A percentile compares a stretch with the other conserved stretches of the same genome.
Evolutionary conservation across 2,797 vertebrate species (phyloP).

Genomic region (Epinephelus malabaricus): DNA sequence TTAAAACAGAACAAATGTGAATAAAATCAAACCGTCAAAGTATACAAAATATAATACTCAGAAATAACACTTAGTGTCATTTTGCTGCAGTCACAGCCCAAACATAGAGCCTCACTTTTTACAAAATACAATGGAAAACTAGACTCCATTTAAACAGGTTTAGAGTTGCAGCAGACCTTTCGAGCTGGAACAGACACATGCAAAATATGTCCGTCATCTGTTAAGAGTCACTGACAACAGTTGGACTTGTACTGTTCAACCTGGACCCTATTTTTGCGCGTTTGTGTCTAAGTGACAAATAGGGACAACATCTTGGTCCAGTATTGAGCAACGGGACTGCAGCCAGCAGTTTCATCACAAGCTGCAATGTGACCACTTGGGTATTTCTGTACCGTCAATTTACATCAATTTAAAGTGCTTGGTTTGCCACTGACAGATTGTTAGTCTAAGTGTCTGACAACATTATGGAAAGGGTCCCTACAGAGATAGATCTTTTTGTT

Average conservation of each 20-base stretch:
- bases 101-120: not conserved
- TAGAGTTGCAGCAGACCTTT: not conserved
- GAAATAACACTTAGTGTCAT: not conserved
- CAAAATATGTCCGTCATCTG: not conserved
- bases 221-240: not conserved
- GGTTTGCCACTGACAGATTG: not conserved
- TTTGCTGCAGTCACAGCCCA: not conserved
- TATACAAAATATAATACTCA: not conserved
- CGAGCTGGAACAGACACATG: not conserved
- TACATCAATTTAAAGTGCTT: not conserved
- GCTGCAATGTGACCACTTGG: too few species aligned
- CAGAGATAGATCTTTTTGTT: too few species aligned
- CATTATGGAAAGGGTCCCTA: too few species aligned
- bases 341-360: too few species aligned
- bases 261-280: too few species aligned
- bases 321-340: too few species aligned
- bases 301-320: too few species aligned
- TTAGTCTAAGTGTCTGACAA: too few species aligned
- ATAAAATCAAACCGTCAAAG: not conserved
- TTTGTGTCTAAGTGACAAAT: too few species aligned
- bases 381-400: not conserved
- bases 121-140: not conserved
- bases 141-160: too few species aligned
- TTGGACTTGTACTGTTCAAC: too few species aligned
- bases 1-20: not conserved